These are phyloP conservation scores for Pilophorus perplexus DNA, from an alignment of 2,888 invertebrate species.

Conservation along the genomic window DNA sequence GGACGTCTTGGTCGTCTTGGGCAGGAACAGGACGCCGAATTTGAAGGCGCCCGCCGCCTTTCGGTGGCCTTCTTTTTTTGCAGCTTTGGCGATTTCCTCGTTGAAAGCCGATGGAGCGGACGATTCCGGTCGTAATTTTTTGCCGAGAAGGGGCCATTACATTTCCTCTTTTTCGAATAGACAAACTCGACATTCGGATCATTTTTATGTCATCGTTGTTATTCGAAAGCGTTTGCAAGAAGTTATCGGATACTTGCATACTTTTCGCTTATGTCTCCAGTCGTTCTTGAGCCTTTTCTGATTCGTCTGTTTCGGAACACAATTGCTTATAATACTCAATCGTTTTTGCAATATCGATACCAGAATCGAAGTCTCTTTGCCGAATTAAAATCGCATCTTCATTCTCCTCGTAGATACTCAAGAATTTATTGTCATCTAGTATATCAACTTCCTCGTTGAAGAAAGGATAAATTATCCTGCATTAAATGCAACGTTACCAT, in stretches of 20 bases:
- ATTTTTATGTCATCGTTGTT: background rate
- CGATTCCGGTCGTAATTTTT: no score
- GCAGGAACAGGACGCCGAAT: no score
- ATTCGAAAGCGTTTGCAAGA: background rate
- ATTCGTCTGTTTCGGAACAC: background rate
- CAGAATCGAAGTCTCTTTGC: conserved; percentile 2
- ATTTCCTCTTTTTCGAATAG: no score
- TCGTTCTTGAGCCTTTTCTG: background rate
- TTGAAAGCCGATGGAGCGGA: no score
- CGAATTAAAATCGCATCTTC: background rate
- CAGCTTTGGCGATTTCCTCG: no score
- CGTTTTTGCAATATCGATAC: background rate
- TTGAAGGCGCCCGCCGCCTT: no score
- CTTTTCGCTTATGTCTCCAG: background rate
- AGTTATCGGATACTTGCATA: no score
- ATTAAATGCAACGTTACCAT: background rate
- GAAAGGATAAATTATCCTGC: no score
- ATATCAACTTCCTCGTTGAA: conserved; percentile 9
- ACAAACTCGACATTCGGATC: background rate
- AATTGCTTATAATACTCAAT: conserved; percentile 7
- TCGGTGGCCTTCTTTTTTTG: no score
- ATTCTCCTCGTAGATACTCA: no score
- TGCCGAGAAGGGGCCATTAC: no score
- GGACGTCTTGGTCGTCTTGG: no score
- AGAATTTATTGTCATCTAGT: conserved; percentile 38